Evolutionary conservation across 2,113 vertebrate species (phyloP), one percentile per base, ranked within the genome.

Genomic region (Siniperca knerii): DNA sequence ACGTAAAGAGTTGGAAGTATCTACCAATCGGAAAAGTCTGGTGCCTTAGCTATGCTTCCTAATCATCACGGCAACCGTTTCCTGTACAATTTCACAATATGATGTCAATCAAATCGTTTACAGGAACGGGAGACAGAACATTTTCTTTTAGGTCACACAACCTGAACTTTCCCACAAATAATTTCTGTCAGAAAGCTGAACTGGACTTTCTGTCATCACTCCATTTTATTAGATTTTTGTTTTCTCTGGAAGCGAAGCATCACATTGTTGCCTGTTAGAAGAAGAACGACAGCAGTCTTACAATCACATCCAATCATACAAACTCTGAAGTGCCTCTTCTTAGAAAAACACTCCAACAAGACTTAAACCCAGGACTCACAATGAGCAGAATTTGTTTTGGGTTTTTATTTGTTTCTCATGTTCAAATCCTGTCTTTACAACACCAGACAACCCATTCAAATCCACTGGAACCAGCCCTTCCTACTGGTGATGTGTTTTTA

Each of bases 11-110:
- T 83, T 82, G 74, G 81, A 89, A 78, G 23, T 35, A 21, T 92
- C 77, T 57, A 50, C 46, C 83, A 85, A 90, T 89, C 79, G 2
- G 50, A 86, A 48, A 74, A 83, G 76, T 77, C 13, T 2, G 75
- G 87, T 91, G 93, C 92, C 92, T 94, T 90, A 79, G 46, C 57
- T 42, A 55, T 60, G 71, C 90, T 89, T 62, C 71, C 69, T 66
- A 73, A 83, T 68, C 75, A 40, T 10, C 7, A 35, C 40, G 73
- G 75, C 80, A 42, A 55, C 54, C 1, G 16, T 57, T 80, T 75
- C 44, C 75, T 74, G 70, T 50, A 57, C 35, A 23, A 21, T 52
- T 62, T 35, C 62, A 37, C 23, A 55, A 44, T 44, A 8, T 50
- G 46, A 33, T 55, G 57, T 66, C 72, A 79, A 71, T 88, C 21